Evolutionary conservation across 2,888 invertebrate species (phyloP), one percentile per base, ranked within the genome.

Genomic region (Eilema caniola): DNA sequence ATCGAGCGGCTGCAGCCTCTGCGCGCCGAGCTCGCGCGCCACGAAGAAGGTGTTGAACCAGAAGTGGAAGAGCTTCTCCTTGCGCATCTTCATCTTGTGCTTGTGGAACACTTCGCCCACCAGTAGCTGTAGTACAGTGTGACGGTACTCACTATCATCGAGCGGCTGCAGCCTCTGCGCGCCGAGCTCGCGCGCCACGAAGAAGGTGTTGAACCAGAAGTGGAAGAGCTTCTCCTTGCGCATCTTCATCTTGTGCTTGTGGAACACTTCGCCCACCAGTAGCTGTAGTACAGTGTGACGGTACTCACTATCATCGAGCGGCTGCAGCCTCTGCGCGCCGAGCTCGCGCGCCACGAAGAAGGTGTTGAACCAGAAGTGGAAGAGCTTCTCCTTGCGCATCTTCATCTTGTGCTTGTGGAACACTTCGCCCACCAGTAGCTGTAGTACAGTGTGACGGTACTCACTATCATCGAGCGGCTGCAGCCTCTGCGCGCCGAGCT

Each of bases 21-120:
- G 85, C 60, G 96, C 95, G 69, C 93, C 93, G 20, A 95, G 90
- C 78, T 96, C 95, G 53, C 96, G 96, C 24, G 96, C 93, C 75
- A 98, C 97, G 95, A 99, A 99, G 96, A 98, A 99, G 71, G 99
- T 99, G 95, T 99, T 99, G 95, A 99, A 98, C 99, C 99, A 99
- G 95, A 99, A 98, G 95, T 99, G 99, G 95, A 99, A 99, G 88
- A 99, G 96, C 91, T 97, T 97, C 92, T 98, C 98, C 96, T 97
- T 98, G 89, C 97, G 96, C 93, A 96, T 97, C 92, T 96, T 97
- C 95, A 98, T 97, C 93, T 97, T 97, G 84, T 97, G 96, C 92
- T 97, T 98, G 93, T 97, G 97, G 94, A 96, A 97, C 88, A 99
- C 97, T 95, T 99, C 99, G 67, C 99, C 99, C 85, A 96, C 96